A percentile compares a stretch with the other conserved stretches of the same genome.
Evolutionary conservation across 2,113 vertebrate genomes (phyloP).

Genomic region (Bubo bubo): DNA sequence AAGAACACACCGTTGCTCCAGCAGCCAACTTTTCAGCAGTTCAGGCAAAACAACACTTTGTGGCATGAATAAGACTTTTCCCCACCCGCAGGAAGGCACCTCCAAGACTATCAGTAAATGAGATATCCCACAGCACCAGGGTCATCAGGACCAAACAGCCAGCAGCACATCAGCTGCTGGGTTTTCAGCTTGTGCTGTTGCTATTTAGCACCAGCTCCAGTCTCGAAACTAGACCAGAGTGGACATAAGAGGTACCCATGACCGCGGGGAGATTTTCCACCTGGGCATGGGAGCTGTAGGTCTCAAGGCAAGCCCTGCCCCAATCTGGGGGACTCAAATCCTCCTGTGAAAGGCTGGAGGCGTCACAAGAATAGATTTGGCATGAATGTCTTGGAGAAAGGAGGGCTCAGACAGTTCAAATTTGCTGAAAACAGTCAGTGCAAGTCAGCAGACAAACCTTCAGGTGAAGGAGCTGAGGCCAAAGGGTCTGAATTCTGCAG

Average conservation of each 20-base stretch:
- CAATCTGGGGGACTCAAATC: neutral
- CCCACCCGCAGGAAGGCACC: neutral
- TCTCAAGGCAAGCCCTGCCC: neutral
- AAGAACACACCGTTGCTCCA: neutral
- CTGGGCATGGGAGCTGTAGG: neutral
- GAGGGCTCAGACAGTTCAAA: neutral
- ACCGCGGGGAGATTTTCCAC: neutral
- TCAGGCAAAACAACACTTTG: neutral
- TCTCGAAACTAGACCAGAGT: neutral
- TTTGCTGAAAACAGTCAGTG: rapidly evolving
- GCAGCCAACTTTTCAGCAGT: neutral
- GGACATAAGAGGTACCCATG: rapidly evolving
- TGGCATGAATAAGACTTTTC: neutral
- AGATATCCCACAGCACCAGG: rapidly evolving
- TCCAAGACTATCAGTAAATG: too few relatives aligned
- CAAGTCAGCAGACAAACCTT: rapidly evolving
- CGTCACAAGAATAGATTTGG: neutral
- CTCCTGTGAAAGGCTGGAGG: neutral
- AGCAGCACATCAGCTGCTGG: neutral
- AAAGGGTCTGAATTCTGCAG: neutral
- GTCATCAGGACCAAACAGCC: neutral
- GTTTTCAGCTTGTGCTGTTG: neutral
- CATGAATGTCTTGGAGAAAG: rapidly evolving
- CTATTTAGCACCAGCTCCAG: neutral
- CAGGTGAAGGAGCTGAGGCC: neutral